Percentiles rank a stretch among this genome's conserved stretches.
Evolutionary conservation across 2,113 vertebrate genomes (phyloP).

Genomic region (Ciconia boyciana): DNA sequence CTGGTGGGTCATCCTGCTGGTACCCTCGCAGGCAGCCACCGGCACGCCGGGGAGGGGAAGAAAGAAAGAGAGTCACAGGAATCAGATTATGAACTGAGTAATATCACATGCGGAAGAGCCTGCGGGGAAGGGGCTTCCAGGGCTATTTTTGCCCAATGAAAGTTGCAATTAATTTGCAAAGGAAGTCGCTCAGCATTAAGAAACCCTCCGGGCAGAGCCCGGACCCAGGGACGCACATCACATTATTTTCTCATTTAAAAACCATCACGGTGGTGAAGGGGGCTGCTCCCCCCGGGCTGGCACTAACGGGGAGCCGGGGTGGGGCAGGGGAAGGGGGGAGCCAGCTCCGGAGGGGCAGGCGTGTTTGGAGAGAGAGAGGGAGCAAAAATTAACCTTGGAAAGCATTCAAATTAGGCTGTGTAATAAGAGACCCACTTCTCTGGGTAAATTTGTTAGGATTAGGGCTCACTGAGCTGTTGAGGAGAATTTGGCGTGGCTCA

Average conservation of each 20-base stretch:
- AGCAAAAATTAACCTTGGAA: conserved; percentile 70
- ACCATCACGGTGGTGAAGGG: background rate
- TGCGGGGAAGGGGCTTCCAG: conserved; percentile 52
- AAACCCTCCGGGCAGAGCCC: conserved; percentile 16
- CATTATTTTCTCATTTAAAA: conserved; percentile 69
- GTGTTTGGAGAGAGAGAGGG: conserved; percentile 22
- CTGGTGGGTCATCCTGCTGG: background rate
- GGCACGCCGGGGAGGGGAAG: background rate
- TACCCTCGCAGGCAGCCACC: background rate
- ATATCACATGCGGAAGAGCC: conserved; percentile 22
- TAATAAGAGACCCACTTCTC: conserved; percentile 73
- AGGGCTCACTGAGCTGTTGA: conserved; percentile 71
- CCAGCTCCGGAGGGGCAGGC: background rate
- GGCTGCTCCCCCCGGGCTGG: background rate
- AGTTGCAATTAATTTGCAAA: conserved; percentile 64
- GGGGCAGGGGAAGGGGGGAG: background rate
- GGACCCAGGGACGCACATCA: conserved; percentile 1
- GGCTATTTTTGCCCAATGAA: conserved; percentile 31
- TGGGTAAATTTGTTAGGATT: conserved; percentile 75
- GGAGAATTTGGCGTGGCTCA: conserved; percentile 59
- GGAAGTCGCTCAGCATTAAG: conserved; percentile 55
- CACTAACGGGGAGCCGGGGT: background rate
- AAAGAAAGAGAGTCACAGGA: background rate
- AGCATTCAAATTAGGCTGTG: conserved; percentile 68
- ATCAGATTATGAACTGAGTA: conserved; percentile 42